Conservation (phyloP, 1,140 invertebrate species). For the Drosophila repletoides region DNA sequence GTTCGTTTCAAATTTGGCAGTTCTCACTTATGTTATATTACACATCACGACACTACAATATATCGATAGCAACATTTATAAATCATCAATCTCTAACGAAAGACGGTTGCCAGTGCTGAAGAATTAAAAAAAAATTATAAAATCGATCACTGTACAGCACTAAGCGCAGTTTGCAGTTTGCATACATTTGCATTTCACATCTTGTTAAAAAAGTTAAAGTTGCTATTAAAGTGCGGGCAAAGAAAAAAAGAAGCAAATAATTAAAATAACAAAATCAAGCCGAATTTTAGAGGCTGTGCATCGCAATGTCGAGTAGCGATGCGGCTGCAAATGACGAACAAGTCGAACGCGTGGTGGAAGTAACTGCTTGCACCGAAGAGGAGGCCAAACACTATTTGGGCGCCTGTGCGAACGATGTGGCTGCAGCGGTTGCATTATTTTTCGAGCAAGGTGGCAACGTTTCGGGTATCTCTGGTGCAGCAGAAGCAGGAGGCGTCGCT, state of each 20-base stretch:
- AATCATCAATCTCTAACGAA: not conserved
- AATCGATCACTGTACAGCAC: constrained; percentile 14
- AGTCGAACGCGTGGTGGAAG: constrained; percentile 68
- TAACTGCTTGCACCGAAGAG: constrained; percentile 63
- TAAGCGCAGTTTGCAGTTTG: constrained; percentile 15
- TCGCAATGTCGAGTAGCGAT: constrained; percentile 53
- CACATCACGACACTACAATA: not conserved
- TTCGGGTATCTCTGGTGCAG: too few species aligned
- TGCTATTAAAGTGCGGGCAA: constrained; percentile 5
- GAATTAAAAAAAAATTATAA: not conserved
- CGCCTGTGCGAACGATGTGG: constrained; percentile 73
- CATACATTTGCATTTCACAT: constrained; percentile 19
- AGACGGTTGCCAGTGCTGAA: constrained; percentile 2
- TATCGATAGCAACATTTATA: constrained; percentile 11
- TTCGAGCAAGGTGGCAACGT: constrained; percentile 64
- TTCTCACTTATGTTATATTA: not conserved
- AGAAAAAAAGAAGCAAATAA: not conserved
- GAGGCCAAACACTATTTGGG: constrained; percentile 72
- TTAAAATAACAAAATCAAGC: not conserved
- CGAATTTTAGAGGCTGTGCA: constrained; percentile 19
- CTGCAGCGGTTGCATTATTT: constrained; percentile 72
- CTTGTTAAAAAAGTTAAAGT: constrained; percentile 23
- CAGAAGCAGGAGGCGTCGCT: too few species aligned
- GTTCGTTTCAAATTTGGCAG: too few species aligned
- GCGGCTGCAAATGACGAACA: constrained; percentile 44